Evolutionary conservation across 2,797 vertebrate genomes (phyloP).

Genomic region (Chelonia mydas): DNA sequence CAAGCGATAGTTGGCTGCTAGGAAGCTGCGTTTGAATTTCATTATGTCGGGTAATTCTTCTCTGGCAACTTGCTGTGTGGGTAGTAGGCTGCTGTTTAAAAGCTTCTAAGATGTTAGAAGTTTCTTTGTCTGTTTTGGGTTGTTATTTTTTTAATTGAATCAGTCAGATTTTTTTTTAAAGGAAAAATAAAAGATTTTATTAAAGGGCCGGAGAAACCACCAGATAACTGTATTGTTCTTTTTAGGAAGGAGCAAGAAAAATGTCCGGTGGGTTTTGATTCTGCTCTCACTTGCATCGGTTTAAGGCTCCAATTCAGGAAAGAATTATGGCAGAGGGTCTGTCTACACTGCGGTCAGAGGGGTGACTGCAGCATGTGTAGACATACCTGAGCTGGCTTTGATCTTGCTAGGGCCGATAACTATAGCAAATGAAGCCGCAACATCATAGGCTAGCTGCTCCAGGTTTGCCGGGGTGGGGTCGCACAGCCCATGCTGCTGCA

Average conservation of each 20-base stretch:
- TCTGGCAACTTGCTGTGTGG: constrained; percentile 59
- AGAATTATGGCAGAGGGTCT: not conserved
- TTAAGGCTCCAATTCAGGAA: not conserved
- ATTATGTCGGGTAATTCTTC: constrained; percentile 53
- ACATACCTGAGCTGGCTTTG: not conserved
- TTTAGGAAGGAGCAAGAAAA: not conserved
- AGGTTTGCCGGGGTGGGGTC: too few relatives aligned
- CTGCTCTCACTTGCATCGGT: not conserved
- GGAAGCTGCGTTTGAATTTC: constrained; percentile 68
- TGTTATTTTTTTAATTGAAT: not conserved
- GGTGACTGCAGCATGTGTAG: not conserved
- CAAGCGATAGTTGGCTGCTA: not conserved
- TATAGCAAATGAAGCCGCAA: not conserved
- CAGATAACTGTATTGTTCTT: not conserved
- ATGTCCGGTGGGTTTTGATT: not conserved
- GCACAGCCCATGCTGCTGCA: too few relatives aligned
- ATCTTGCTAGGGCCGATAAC: not conserved
- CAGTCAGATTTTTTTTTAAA: not conserved
- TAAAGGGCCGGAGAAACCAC: not conserved
- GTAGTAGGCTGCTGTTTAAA: constrained; percentile 73
- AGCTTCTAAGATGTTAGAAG: constrained; percentile 66
- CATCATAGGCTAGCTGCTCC: too few relatives aligned
- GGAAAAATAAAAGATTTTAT: not conserved
- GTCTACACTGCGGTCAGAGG: not conserved
- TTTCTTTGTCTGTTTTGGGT: constrained; percentile 26